phyloP scores from a whole-genome alignment of 2,888 invertebrate species.

The Luffia ferchaultella region DNA sequence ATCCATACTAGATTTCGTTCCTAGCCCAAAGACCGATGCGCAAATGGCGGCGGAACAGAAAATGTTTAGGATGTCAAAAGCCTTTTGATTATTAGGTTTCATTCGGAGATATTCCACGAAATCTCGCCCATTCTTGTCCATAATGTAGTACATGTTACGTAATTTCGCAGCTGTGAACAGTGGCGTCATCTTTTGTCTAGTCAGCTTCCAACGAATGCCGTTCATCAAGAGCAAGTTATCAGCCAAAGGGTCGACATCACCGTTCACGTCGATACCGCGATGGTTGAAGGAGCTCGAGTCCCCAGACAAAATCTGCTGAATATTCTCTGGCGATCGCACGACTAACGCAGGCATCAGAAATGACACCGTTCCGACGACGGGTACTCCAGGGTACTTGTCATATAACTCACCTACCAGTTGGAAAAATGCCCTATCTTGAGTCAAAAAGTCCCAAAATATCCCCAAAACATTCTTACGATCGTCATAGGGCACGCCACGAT shows the following conservation, averaged over 20 bases:
- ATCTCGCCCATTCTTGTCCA: slow-evolving; percentile 34
- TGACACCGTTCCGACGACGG: slow-evolving; percentile 27
- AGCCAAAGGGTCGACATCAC: slow-evolving; percentile 28
- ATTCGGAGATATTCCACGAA: slow-evolving; percentile 23
- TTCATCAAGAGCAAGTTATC: slow-evolving; percentile 36
- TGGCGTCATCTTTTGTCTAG: slow-evolving; percentile 42
- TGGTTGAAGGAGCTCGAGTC: slow-evolving; percentile 36
- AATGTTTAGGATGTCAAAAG: background rate
- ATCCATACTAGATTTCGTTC: slow-evolving; percentile 34
- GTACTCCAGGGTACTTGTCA: slow-evolving; percentile 22
- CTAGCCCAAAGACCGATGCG: slow-evolving; percentile 48
- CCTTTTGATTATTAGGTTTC: background rate
- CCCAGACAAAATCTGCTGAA: slow-evolving; percentile 30
- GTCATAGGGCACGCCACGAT: slow-evolving; percentile 27
- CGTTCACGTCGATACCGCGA: slow-evolving; percentile 29
- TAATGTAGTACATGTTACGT: slow-evolving; percentile 42
- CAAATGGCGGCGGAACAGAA: slow-evolving; percentile 30
- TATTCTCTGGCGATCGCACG: slow-evolving; percentile 30
- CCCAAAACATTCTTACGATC: slow-evolving; percentile 15
- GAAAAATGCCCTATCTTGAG: slow-evolving; percentile 27
- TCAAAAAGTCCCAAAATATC: slow-evolving; percentile 25
- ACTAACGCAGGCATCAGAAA: slow-evolving; percentile 28
- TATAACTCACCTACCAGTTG: slow-evolving; percentile 33
- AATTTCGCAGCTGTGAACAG: slow-evolving; percentile 39
- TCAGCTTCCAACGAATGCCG: slow-evolving; percentile 36